phyloP scores from a whole-genome alignment of 1,140 invertebrate genomes.

The Pogonomyrmex barbatus region DNA sequence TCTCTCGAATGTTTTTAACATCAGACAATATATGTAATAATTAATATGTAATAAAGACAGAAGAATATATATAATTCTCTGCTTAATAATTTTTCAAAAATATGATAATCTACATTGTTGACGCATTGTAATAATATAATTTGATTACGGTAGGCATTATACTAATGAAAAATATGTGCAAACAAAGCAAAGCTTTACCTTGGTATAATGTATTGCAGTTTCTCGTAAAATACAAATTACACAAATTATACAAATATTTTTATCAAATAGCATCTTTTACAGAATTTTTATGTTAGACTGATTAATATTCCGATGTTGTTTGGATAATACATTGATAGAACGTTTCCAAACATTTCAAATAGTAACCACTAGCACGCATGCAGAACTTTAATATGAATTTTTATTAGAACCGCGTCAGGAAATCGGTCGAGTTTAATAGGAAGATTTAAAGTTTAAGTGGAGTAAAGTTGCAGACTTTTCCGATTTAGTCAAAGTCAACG shows the following conservation, averaged over 20 bases:
- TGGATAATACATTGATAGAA: neutral
- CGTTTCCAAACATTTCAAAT: neutral
- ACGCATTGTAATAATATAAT: neutral
- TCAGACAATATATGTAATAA: neutral
- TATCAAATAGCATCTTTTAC: neutral
- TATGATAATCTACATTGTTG: neutral
- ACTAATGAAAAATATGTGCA: neutral
- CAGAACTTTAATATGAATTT: conserved; percentile 52
- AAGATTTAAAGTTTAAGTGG: conserved; percentile 60
- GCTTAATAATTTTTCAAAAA: neutral
- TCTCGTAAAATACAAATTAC: neutral
- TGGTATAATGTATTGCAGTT: neutral
- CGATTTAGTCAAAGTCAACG: conserved; percentile 59
- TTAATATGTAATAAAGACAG: neutral
- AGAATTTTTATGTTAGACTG: neutral
- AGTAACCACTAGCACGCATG: neutral
- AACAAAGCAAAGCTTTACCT: neutral
- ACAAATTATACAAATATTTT: neutral
- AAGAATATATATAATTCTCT: neutral
- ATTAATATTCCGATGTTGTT: neutral
- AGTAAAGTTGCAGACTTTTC: conserved; percentile 44
- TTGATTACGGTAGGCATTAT: conserved; percentile 12
- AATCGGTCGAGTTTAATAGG: conserved; percentile 58
- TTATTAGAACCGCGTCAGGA: conserved; percentile 27
- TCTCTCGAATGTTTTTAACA: neutral